Percentiles rank a stretch among this genome's conserved stretches.
These are phyloP conservation scores for Nipponia nippon DNA, from an alignment of 2,113 vertebrate genomes.

Conservation along the genomic window DNA sequence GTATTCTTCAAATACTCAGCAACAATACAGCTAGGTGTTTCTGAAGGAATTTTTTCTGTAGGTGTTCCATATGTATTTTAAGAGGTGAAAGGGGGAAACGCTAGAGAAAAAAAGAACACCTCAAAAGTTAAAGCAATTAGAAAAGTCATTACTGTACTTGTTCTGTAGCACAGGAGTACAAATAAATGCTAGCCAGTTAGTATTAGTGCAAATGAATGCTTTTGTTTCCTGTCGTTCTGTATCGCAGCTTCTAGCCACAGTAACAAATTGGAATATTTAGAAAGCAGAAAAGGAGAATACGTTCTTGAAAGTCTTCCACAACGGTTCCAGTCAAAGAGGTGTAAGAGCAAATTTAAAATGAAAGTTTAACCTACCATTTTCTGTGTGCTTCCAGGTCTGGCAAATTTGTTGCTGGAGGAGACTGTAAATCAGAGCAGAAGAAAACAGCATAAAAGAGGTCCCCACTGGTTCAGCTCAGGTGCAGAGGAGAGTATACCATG, in stretches of 20 bases:
- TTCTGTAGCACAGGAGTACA: neutral
- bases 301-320: neutral
- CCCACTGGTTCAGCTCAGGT: neutral
- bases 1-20: neutral
- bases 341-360: neutral
- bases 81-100: neutral
- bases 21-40: neutral
- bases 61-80: neutral
- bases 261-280: neutral
- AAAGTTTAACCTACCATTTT: conserved; percentile 67
- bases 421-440: neutral
- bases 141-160: neutral
- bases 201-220: neutral
- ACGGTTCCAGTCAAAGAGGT: neutral
- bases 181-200: neutral
- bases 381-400: conserved; percentile 10
- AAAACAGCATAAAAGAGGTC: neutral
- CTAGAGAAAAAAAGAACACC: neutral
- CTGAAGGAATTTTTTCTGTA: neutral
- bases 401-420: neutral
- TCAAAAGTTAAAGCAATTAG: neutral
- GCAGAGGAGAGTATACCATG: neutral
- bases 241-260: neutral
- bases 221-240: neutral
- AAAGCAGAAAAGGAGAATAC: neutral